Conservation (phyloP, 2,888 invertebrate species). For the Chrysolina haemoptera region DNA sequence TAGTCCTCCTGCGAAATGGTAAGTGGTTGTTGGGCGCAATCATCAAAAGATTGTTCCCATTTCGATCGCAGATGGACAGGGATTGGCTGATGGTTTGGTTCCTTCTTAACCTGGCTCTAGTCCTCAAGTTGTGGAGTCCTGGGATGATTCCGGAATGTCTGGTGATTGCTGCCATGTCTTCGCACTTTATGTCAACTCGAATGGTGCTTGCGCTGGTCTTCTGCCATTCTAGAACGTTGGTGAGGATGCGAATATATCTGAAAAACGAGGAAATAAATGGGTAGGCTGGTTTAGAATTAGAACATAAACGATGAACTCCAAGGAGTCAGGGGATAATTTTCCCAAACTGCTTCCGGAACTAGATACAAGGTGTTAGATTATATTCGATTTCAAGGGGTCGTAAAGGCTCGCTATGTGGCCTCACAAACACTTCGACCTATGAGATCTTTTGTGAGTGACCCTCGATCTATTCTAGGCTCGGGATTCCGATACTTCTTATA, state of each 20-base stretch:
- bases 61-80: slow-evolving; percentile 72
- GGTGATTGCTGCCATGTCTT: slow-evolving; percentile 64
- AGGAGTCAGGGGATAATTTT: no score
- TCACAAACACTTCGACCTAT: no score
- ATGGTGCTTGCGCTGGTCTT: slow-evolving; percentile 69
- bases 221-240: slow-evolving; percentile 93
- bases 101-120: slow-evolving; percentile 63
- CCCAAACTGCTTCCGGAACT: no score
- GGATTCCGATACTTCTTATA: no score
- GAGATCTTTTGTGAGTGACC: no score
- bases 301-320: not conserved
- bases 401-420: no score
- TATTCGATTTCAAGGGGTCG: no score
- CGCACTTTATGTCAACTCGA: slow-evolving; percentile 72
- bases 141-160: slow-evolving; percentile 54
- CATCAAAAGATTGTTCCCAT: slow-evolving; percentile 79
- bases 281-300: not conserved
- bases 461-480: no score
- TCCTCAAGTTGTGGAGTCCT: slow-evolving; percentile 59
- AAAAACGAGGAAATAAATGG: slow-evolving; percentile 36
- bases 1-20: slow-evolving; percentile 57
- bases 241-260: slow-evolving; percentile 90
- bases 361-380: no score
- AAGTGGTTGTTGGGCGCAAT: slow-evolving; percentile 74
- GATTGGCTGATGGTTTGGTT: slow-evolving; percentile 60